Base-by-base conservation (phyloP, 2,888 invertebrate species). In the Celastrina argiolus region DNA sequence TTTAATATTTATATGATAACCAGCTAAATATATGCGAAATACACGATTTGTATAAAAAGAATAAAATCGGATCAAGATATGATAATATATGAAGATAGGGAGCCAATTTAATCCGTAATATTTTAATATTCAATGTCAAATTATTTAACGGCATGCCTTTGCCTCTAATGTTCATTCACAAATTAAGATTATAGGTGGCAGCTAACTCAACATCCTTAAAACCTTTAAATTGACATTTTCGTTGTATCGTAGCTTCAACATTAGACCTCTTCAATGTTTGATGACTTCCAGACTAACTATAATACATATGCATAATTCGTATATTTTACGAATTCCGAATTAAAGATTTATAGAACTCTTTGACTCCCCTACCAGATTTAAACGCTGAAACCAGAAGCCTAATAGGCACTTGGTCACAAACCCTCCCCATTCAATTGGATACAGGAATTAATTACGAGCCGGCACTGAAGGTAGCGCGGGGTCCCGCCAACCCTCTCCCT, bases 31-130 rank as follows among this genome's bases (percentile, higher is more conserved):
- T 39, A 61, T 61, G 61, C 39, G 39, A 61, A 58, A 31, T 18
- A 39, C 18, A 14, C 16, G 59, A 61, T 61, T 61, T 61, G 39
- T 61, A 61, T 39, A 26, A 36, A 61, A 36, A 39, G 39, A 22
- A 61, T 61, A 61, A 39, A 36, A 36, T 22, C 36, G 61, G 61
- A 61, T 61, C 36, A 61, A 18, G 14, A 61, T 61, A 61, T 22
- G 51, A 51, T 51, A 51, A 51, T 51, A 22, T 51, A 51, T 51
- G 22, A 51, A 26, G 51, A 51, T 51, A 51, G 51, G 22, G 5
- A 4, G 51, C 59, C 5, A 34, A 34, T 18, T 12, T 61, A 61
- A 61, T 61, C 61, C n/a, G 18, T 61, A 22, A 36, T 36, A 39
- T 61, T 12, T 18, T 18, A 36, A 61, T 18, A 59, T 61, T 36